phyloP scores from a whole-genome alignment of 2,797 vertebrate genomes.

The Coregonus suidteri region DNA sequence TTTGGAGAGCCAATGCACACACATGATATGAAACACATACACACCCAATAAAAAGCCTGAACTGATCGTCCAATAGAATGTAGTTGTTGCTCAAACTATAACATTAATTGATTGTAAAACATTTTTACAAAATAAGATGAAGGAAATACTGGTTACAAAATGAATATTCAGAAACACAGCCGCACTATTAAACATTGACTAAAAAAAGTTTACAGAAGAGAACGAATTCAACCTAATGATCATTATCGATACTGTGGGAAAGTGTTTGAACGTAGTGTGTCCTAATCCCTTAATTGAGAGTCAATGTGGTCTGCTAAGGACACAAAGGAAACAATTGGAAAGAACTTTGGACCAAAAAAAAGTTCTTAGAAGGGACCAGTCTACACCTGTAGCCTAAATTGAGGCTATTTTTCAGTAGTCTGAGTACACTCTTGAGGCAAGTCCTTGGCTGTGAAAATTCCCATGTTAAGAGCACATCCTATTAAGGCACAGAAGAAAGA shows the following conservation, averaged over 20 bases:
- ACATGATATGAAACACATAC: constrained; percentile 28
- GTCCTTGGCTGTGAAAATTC: constrained; percentile 75
- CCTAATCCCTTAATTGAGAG: constrained; percentile 75
- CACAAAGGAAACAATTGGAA: constrained; percentile 59
- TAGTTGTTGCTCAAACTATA: neutral
- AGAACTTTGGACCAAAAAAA: constrained; percentile 49
- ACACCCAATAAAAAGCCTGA: neutral
- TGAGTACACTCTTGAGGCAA: constrained; percentile 67
- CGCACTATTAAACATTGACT: constrained; percentile 38
- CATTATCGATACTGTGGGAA: constrained; percentile 65
- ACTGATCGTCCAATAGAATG: neutral
- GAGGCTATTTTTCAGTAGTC: constrained; percentile 66
- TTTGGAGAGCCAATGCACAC: constrained; percentile 62
- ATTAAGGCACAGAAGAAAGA: constrained; percentile 75
- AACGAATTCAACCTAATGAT: constrained; percentile 40
- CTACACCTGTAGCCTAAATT: constrained; percentile 70
- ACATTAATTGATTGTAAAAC: neutral
- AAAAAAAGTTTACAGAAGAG: constrained; percentile 45
- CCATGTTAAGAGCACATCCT: constrained; percentile 74
- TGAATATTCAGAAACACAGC: neutral
- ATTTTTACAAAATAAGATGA: no score
- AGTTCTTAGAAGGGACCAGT: constrained; percentile 54
- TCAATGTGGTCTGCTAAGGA: constrained; percentile 64
- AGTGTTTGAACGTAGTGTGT: constrained; percentile 64
- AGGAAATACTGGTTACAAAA: neutral